These are phyloP conservation scores for Pogonophryne albipinna DNA, from an alignment of 2,797 vertebrate species.

Conservation along the genomic window DNA sequence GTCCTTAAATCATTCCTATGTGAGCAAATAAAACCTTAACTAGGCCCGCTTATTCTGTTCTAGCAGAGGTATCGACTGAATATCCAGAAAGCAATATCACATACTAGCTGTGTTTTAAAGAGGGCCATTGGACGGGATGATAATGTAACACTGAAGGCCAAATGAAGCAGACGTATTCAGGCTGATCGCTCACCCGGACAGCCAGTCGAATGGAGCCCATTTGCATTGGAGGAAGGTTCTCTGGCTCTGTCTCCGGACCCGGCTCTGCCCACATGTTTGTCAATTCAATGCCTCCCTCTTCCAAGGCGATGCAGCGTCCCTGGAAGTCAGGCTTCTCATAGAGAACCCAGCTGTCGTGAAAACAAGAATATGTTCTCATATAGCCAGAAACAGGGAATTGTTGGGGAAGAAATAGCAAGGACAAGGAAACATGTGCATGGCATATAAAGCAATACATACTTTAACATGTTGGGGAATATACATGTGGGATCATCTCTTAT, in stretches of 20 bases:
- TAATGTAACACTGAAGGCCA: neutral
- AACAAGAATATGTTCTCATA: neutral
- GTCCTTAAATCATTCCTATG: conserved; percentile 17
- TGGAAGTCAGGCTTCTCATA: conserved; percentile 93
- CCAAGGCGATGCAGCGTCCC: conserved; percentile 89
- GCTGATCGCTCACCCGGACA: conserved; percentile 86
- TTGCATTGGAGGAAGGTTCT: conserved; percentile 73
- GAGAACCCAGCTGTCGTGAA: conserved; percentile 90
- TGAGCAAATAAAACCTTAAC: neutral
- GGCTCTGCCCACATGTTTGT: conserved; percentile 87
- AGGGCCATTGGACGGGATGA: neutral
- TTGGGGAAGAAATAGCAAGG: neutral
- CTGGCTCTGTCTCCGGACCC: conserved; percentile 61
- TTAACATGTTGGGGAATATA: neutral
- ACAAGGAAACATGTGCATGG: neutral
- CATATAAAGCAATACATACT: conserved; percentile 3
- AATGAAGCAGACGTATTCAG: conserved; percentile 32
- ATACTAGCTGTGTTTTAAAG: neutral
- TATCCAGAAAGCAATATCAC: conserved; percentile 18
- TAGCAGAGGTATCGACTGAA: conserved; percentile 9
- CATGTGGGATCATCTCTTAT: too few relatives aligned
- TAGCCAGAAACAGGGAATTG: neutral
- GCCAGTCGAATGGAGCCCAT: conserved; percentile 93
- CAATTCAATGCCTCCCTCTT: conserved; percentile 90
- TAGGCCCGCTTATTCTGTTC: neutral